phyloP scores from a whole-genome alignment of 2,113 vertebrate species.

The Seriola dumerili region DNA sequence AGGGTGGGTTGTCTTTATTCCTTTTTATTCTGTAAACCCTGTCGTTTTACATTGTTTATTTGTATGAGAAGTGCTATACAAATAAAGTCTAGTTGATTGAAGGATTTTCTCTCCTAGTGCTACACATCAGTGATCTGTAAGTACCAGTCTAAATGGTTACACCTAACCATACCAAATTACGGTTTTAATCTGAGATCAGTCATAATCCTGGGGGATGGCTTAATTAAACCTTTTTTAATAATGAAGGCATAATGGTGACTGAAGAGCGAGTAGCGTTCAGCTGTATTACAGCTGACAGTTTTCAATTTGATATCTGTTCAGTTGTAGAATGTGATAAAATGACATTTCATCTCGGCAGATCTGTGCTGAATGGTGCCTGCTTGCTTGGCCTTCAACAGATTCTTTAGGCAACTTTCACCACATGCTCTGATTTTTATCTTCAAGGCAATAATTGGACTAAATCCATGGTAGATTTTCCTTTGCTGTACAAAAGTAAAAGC shows the following conservation, averaged over 20 bases:
- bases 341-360: neutral
- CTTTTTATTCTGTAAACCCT: too few species aligned
- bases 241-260: neutral
- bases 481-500: neutral
- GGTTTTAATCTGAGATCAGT: neutral
- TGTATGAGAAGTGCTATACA: too few species aligned
- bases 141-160: too few species aligned
- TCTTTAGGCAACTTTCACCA: neutral
- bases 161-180: neutral
- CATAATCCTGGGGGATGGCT: conserved; percentile 5
- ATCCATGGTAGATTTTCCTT: neutral
- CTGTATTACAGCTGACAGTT: neutral
- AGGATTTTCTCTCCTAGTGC: too few species aligned
- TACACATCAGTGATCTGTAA: too few species aligned
- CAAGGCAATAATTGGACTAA: neutral
- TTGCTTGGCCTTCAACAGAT: neutral
- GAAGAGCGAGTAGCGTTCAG: neutral
- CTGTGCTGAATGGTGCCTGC: neutral
- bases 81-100: too few species aligned
- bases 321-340: neutral
- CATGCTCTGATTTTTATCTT: neutral
- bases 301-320: neutral
- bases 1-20: too few species aligned
- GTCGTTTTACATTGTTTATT: too few species aligned
- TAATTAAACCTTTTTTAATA: neutral